A percentile compares a stretch with the other conserved stretches of the same genome.
phyloP scores from a whole-genome alignment of 1,140 invertebrate species.

The Drosophila grimshawi region DNA sequence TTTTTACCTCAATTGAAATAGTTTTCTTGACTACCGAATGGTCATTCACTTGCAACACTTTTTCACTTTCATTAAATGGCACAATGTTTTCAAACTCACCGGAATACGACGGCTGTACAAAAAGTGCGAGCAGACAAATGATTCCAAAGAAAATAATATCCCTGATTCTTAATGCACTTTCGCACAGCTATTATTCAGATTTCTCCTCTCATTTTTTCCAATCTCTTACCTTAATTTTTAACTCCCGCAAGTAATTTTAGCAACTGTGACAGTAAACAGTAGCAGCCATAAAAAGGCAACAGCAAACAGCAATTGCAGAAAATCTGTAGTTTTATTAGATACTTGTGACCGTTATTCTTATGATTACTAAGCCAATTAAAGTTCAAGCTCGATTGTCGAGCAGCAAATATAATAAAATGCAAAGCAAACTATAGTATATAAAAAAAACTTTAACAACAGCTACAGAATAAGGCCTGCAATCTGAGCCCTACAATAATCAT shows the following conservation, averaged over 20 bases:
- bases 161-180: conserved; percentile 22
- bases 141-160: not conserved
- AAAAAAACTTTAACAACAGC: conserved; percentile 6
- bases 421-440: not conserved
- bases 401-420: conserved; percentile 16
- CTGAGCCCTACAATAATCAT: conserved; percentile 24
- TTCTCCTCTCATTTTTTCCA: too few relatives aligned
- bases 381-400: conserved; percentile 52
- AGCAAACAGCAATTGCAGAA: conserved; percentile 3
- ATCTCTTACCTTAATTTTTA: not conserved
- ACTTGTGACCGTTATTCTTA: conserved; percentile 62
- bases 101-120: not conserved
- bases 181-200: not conserved
- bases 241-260: not conserved
- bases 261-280: conserved; percentile 38
- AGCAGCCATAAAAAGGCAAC: conserved; percentile 57
- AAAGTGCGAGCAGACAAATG: conserved; percentile 20
- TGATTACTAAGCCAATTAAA: conserved; percentile 72
- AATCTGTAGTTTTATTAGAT: conserved; percentile 38
- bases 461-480: not conserved
- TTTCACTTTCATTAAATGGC: conserved; percentile 75
- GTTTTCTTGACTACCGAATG: conserved; percentile 56
- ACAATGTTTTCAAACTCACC: conserved; percentile 41
- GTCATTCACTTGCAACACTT: conserved; percentile 65
- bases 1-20: conserved; percentile 83